Evolutionary conservation across 2,113 vertebrate genomes (phyloP).

Genomic region (Peucedramus taeniatus): DNA sequence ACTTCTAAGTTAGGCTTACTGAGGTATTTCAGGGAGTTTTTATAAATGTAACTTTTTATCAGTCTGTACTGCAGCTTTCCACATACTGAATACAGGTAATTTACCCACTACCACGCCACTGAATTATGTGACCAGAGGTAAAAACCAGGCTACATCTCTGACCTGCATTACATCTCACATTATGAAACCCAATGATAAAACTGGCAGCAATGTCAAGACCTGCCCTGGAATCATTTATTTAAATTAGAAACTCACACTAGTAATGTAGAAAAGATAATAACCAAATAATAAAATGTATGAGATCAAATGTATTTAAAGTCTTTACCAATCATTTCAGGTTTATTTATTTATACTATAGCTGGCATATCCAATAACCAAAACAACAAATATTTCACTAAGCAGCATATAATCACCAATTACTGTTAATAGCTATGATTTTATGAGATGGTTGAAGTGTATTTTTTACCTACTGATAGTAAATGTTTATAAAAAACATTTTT

Average conservation of each 20-base stretch:
- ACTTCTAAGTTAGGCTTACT: background rate
- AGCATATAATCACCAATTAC: background rate
- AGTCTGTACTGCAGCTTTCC: background rate
- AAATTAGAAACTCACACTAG: background rate
- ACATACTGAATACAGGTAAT: background rate
- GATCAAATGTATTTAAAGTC: background rate
- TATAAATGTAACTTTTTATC: background rate
- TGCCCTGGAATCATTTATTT: background rate
- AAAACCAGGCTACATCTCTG: background rate
- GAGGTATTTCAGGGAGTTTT: background rate
- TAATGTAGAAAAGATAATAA: background rate
- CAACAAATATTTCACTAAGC: background rate
- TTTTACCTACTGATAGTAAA: background rate
- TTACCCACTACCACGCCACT: background rate
- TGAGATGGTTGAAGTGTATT: background rate
- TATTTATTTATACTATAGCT: background rate
- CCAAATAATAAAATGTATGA: background rate
- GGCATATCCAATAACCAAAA: background rate
- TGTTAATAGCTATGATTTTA: background rate
- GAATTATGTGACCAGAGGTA: background rate
- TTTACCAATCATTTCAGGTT: background rate
- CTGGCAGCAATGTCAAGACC: background rate
- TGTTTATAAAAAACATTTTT: background rate
- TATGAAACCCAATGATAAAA: background rate
- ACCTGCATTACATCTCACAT: background rate